Percentiles rank a stretch among this genome's conserved stretches.
Evolutionary conservation across 2,113 vertebrate genomes (phyloP).

Genomic region (Phrynosoma platyrhinos): DNA sequence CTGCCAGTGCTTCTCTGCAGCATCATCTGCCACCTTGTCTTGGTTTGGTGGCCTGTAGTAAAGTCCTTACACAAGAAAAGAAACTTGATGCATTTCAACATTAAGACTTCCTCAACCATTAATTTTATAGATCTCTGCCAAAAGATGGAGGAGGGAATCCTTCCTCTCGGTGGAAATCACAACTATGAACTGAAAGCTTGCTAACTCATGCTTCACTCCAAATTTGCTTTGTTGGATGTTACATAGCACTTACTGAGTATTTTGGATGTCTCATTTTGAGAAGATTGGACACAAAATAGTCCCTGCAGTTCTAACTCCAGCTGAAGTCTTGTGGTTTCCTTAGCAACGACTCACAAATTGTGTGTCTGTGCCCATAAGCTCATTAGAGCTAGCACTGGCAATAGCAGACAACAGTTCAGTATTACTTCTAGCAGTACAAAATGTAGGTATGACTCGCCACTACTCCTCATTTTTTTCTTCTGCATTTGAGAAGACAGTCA

Average conservation of each 20-base stretch:
- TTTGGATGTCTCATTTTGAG: constrained; percentile 7
- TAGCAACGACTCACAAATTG: constrained; percentile 25
- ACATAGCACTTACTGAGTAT: not conserved
- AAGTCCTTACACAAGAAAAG: not conserved
- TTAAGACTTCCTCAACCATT: not conserved
- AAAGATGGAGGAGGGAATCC: not conserved
- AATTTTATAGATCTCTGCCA: not conserved
- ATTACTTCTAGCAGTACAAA: not conserved
- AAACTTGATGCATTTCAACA: not conserved
- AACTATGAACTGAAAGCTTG: not conserved
- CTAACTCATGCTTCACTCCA: not conserved
- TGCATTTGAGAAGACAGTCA: not conserved
- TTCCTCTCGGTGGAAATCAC: not conserved
- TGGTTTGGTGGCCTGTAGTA: too few relatives aligned
- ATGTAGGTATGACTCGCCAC: not conserved
- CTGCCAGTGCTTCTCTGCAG: too few relatives aligned
- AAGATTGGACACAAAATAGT: not conserved
- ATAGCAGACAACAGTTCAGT: not conserved
- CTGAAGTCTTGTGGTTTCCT: constrained; percentile 30
- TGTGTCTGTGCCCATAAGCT: not conserved
- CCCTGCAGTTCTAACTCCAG: not conserved
- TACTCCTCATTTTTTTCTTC: fast-evolving
- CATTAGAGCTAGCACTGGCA: not conserved
- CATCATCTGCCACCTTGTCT: too few relatives aligned
- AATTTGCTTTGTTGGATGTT: not conserved